These are phyloP conservation scores for Stomatorhinus ivindoensis DNA, from an alignment of 2,113 vertebrate genomes.

Conservation along the genomic window DNA sequence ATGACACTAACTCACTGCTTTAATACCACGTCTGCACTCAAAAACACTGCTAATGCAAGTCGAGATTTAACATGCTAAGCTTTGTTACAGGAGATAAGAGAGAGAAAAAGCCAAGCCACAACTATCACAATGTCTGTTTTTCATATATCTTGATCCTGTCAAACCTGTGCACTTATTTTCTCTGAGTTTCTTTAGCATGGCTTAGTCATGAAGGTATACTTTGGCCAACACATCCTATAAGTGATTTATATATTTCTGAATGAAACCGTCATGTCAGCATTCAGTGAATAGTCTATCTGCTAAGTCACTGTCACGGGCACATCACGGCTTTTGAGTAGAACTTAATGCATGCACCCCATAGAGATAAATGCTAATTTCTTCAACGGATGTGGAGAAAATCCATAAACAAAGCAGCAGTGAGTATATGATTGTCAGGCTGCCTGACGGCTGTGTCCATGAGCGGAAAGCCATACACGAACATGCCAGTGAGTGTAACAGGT, in stretches of 20 bases:
- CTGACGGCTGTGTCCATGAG: slow-evolving; percentile 42
- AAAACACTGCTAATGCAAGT: slow-evolving; percentile 7
- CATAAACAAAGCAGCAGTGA: slow-evolving; percentile 45
- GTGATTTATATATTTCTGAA: slow-evolving; percentile 4
- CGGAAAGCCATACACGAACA: slow-evolving; percentile 42
- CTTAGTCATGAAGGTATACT: not conserved
- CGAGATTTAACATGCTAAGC: not conserved
- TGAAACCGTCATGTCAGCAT: not conserved
- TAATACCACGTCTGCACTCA: not conserved
- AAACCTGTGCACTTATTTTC: slow-evolving; percentile 7
- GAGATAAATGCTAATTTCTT: slow-evolving; percentile 47
- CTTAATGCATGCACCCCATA: slow-evolving; percentile 37
- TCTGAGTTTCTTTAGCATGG: not conserved
- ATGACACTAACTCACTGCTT: not conserved
- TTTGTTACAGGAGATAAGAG: not conserved
- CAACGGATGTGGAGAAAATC: slow-evolving; percentile 42
- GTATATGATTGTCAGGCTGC: slow-evolving; percentile 40
- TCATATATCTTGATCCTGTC: not conserved
- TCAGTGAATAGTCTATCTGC: slow-evolving; percentile 17
- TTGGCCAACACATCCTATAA: slow-evolving; percentile 9
- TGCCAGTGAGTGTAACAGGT: slow-evolving; percentile 40
- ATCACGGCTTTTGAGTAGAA: slow-evolving; percentile 43
- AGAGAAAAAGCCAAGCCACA: not conserved
- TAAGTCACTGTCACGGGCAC: slow-evolving; percentile 27
- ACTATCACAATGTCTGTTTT: not conserved